A percentile compares a stretch with the other conserved stretches of the same genome.
phyloP scores from a whole-genome alignment of 2,888 invertebrate species.

The Tortrix viridana region DNA sequence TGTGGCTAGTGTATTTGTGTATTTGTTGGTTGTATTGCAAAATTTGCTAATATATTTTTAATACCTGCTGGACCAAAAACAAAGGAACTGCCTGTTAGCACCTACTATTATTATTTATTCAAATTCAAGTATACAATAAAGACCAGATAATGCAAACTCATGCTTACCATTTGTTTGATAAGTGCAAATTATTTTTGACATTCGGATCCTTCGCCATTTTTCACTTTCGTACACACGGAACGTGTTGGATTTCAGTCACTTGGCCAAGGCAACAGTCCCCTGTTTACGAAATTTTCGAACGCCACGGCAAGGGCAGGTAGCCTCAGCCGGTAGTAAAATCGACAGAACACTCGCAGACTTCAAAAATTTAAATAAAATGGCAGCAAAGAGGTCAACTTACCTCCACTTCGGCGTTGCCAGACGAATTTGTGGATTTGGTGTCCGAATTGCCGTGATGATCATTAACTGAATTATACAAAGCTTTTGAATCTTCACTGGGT shows the following conservation, averaged over 20 bases:
- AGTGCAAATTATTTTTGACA: slow-evolving; percentile 59
- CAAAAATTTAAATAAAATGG: slow-evolving; percentile 57
- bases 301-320: slow-evolving; percentile 13
- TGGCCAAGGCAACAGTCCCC: slow-evolving; percentile 7
- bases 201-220: slow-evolving; percentile 63
- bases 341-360: slow-evolving; percentile 47
- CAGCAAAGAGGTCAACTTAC: slow-evolving; percentile 71
- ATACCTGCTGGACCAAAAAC: slow-evolving; percentile 12
- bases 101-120: slow-evolving; percentile 5
- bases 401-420: slow-evolving; percentile 69
- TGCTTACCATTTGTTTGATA: slow-evolving; percentile 42
- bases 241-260: slow-evolving; percentile 25
- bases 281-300: slow-evolving; percentile 18
- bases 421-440: slow-evolving; percentile 63
- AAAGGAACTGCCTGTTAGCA: slow-evolving; percentile 11
- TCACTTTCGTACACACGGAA: slow-evolving; percentile 50
- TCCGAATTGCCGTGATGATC: slow-evolving; percentile 74
- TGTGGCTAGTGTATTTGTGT: no score
- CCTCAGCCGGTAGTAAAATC: slow-evolving; percentile 33
- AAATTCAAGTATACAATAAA: slow-evolving; percentile 16
- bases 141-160: slow-evolving; percentile 43
- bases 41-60: slow-evolving; percentile 6
- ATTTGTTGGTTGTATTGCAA: no score
- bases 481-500: slow-evolving; percentile 77
- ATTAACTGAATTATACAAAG: slow-evolving; percentile 68